A percentile compares a stretch with the other conserved stretches of the same genome.
phyloP scores from a whole-genome alignment of 2,797 vertebrate genomes.

The Eutrigla gurnardus region DNA sequence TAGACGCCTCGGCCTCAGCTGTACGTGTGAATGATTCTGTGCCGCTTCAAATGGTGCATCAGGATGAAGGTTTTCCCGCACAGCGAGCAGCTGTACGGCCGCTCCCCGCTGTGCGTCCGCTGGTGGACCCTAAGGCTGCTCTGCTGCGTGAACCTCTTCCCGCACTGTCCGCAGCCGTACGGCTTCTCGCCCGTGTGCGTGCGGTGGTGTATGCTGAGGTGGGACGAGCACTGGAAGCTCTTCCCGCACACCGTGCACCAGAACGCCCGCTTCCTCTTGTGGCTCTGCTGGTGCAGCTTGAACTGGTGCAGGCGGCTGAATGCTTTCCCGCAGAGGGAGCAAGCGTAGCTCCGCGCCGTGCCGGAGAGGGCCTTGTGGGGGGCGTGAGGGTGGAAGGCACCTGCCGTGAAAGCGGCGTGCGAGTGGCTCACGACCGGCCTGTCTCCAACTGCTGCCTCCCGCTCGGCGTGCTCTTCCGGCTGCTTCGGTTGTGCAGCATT shows the following conservation, averaged over 20 bases:
- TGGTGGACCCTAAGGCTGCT: constrained; percentile 84
- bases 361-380: constrained; percentile 42
- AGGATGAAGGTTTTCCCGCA: constrained; percentile 83
- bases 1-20: constrained; percentile 32
- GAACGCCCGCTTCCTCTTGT: constrained; percentile 78
- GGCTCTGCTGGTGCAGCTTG: constrained; percentile 83
- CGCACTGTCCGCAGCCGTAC: constrained; percentile 78
- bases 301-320: constrained; percentile 78
- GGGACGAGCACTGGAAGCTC: constrained; percentile 82
- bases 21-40: constrained; percentile 80
- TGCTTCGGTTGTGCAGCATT: constrained; percentile 30
- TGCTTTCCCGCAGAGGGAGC: constrained; percentile 78
- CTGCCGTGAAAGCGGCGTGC: constrained; percentile 39
- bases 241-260: constrained; percentile 82
- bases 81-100: constrained; percentile 81
- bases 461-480: constrained; percentile 10
- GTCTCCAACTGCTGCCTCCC: constrained; percentile 25
- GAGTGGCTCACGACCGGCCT: constrained; percentile 13
- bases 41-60: constrained; percentile 81
- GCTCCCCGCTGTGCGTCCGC: constrained; percentile 82
- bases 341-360: constrained; percentile 57
- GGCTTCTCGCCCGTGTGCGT: constrained; percentile 85
- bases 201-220: constrained; percentile 83
- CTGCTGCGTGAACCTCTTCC: constrained; percentile 84
- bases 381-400: constrained; percentile 33